Percentiles rank a stretch among this genome's conserved stretches.
These are phyloP conservation scores for Philypnodon macrostomus DNA, from an alignment of 2,797 vertebrate genomes.

Conservation along the genomic window DNA sequence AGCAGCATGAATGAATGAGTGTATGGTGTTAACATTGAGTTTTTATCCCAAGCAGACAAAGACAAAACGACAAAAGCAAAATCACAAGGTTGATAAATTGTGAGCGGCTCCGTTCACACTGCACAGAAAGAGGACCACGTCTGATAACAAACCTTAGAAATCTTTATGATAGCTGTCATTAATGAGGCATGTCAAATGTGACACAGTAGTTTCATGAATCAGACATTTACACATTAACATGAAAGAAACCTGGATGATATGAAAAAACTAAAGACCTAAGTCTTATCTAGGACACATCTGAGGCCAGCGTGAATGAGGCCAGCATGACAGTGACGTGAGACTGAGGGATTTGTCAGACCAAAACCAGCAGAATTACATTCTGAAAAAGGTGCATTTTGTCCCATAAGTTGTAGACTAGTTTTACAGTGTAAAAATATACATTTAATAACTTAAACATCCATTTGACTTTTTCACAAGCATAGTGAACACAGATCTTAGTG, in stretches of 20 bases:
- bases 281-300: too few relatives aligned
- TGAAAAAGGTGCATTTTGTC: slow-evolving; percentile 45
- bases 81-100: slow-evolving; percentile 44
- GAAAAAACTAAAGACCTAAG: too few relatives aligned
- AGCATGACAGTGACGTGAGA: slow-evolving; percentile 25
- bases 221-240: too few relatives aligned
- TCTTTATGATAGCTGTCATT: too few relatives aligned
- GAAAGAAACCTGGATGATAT: too few relatives aligned
- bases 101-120: slow-evolving; percentile 15
- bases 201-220: too few relatives aligned
- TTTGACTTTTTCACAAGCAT: slow-evolving; percentile 58
- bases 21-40: slow-evolving; percentile 30
- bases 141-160: too few relatives aligned
- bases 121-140: not conserved
- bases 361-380: slow-evolving; percentile 66
- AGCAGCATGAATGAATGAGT: slow-evolving; percentile 63
- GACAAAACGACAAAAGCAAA: slow-evolving; percentile 35
- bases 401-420: slow-evolving; percentile 39
- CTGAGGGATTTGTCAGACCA: slow-evolving; percentile 30
- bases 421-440: slow-evolving; percentile 71
- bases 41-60: slow-evolving; percentile 35
- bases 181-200: too few relatives aligned
- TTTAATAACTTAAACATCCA: slow-evolving; percentile 60
- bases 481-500: slow-evolving; percentile 50
- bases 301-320: not conserved